Percentiles rank a stretch among this genome's conserved stretches.
These are phyloP conservation scores for Scaptomyza tumidula DNA, from an alignment of 2,888 invertebrate species.

Conservation along the genomic window DNA sequence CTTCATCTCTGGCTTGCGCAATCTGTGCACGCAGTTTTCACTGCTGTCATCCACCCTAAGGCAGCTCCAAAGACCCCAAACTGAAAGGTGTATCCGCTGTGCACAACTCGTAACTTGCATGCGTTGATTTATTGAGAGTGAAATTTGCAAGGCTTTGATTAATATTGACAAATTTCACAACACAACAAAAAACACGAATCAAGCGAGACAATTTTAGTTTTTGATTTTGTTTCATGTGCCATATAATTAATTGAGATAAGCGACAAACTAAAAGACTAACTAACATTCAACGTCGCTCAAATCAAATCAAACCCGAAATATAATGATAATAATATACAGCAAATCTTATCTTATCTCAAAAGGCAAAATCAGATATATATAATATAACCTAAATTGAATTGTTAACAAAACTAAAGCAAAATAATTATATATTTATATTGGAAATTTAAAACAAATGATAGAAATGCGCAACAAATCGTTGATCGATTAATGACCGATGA, in stretches of 20 bases:
- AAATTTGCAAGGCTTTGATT: conserved; percentile 72
- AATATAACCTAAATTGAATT: conserved; percentile 38
- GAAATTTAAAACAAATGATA: conserved; percentile 13
- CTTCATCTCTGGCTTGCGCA: neutral
- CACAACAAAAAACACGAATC: no score
- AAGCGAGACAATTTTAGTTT: neutral
- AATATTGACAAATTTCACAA: conserved; percentile 76
- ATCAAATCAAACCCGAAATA: neutral
- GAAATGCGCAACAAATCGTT: conserved; percentile 17
- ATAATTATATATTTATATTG: neutral
- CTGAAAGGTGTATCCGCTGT: conserved; percentile 25
- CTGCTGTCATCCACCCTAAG: conserved; percentile 58
- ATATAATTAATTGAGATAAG: conserved; percentile 17
- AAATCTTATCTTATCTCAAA: conserved; percentile 45
- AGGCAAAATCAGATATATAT: conserved; percentile 2
- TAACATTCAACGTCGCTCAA: conserved; percentile 19
- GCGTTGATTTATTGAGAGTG: conserved; percentile 74
- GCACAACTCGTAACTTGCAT: conserved; percentile 23
- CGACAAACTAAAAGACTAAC: neutral
- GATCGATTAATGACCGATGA: conserved; percentile 39
- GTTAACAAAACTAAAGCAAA: conserved; percentile 35
- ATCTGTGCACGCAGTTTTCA: conserved; percentile 65
- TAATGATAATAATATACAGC: neutral
- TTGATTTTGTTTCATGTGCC: conserved; percentile 13
- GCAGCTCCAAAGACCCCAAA: conserved; percentile 37